Evolutionary conservation across 2,888 invertebrate genomes (phyloP).

Genomic region (Plagiodera versicolora): DNA sequence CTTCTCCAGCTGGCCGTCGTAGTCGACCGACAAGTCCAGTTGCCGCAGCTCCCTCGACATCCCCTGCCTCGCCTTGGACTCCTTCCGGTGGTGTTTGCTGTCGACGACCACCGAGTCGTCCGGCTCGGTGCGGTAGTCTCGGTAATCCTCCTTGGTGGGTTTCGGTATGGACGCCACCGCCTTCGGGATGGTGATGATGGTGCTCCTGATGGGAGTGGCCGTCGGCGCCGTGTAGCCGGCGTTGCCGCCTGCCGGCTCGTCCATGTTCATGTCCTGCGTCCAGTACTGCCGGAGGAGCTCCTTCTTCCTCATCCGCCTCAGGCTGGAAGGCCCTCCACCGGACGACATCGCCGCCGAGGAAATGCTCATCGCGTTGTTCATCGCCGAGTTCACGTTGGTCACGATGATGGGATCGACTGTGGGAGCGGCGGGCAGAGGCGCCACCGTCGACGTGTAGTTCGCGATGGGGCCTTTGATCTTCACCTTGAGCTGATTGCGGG

Average conservation of each 20-base stretch:
- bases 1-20: slow-evolving; percentile 58
- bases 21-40: slow-evolving; percentile 63
- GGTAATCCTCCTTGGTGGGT: slow-evolving; percentile 85
- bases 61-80: slow-evolving; percentile 58
- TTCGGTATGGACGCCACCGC: slow-evolving; percentile 85
- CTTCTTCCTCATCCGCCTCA: slow-evolving; percentile 87
- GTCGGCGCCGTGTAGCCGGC: slow-evolving; percentile 61
- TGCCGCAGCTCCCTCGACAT: slow-evolving; percentile 66
- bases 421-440: slow-evolving; percentile 62
- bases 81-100: slow-evolving; percentile 68
- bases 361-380: slow-evolving; percentile 46
- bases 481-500: slow-evolving; percentile 83
- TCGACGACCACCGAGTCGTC: slow-evolving; percentile 62
- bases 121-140: slow-evolving; percentile 56
- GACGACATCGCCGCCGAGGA: slow-evolving; percentile 40
- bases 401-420: slow-evolving; percentile 56
- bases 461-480: slow-evolving; percentile 90
- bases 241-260: slow-evolving; percentile 67
- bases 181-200: slow-evolving; percentile 82
- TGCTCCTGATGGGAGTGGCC: slow-evolving; percentile 65
- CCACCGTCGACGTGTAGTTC: slow-evolving; percentile 67
- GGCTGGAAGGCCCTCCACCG: slow-evolving; percentile 72
- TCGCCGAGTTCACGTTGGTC: slow-evolving; percentile 56
- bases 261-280: slow-evolving; percentile 85
- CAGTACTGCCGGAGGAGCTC: slow-evolving; percentile 83